A percentile compares a stretch with the other conserved stretches of the same genome.
Evolutionary conservation across 2,113 vertebrate species (phyloP).

Genomic region (Eptesicus fuscus): DNA sequence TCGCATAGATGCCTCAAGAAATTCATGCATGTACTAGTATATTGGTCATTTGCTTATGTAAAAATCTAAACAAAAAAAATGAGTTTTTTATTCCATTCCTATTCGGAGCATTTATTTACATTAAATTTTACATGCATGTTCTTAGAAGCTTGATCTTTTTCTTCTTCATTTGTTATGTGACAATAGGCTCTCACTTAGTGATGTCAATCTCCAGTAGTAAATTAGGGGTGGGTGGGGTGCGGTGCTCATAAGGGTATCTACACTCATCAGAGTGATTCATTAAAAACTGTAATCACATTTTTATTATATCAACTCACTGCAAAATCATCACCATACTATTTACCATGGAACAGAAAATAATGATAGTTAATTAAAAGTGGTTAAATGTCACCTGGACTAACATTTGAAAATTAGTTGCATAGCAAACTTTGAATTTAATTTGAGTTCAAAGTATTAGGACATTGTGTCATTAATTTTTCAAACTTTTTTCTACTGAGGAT

Average conservation of each 20-base stretch:
- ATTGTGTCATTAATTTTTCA: neutral
- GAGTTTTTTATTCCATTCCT: neutral
- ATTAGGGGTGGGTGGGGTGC: neutral
- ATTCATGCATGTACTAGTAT: neutral
- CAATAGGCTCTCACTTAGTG: neutral
- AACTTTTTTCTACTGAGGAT: neutral
- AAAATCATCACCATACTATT: neutral
- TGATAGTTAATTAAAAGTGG: neutral
- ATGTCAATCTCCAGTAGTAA: neutral
- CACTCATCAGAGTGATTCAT: neutral
- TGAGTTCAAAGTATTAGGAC: neutral
- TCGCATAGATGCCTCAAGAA: neutral
- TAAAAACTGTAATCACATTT: neutral
- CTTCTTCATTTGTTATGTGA: neutral
- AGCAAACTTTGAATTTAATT: neutral
- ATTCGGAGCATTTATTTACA: neutral
- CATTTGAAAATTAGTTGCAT: neutral
- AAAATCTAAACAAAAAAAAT: neutral
- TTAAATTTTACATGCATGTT: neutral
- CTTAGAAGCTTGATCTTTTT: neutral
- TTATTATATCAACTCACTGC: neutral
- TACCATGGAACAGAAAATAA: slow-evolving; percentile 3
- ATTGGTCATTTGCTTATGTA: neutral
- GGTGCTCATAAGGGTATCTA: neutral
- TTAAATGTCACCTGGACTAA: neutral